Conservation (phyloP, 1,140 invertebrate species). For the Aphelenchoides fujianensis region DNA sequence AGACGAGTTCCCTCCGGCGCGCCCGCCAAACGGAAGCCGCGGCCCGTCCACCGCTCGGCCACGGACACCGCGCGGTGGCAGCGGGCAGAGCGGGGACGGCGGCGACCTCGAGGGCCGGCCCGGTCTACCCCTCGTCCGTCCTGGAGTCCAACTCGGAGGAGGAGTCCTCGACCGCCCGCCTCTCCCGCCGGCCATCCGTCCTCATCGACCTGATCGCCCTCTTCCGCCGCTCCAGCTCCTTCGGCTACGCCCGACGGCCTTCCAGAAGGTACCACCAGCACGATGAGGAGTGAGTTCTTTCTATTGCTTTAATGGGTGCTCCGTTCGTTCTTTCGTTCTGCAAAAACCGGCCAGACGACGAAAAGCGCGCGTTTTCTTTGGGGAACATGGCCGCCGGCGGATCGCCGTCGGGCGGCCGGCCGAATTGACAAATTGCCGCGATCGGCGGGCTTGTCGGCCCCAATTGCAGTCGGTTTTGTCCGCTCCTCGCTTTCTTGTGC, state of each 20-base stretch:
- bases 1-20: not conserved
- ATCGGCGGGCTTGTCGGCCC: not conserved
- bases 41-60: slow-evolving; percentile 3
- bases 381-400: not conserved
- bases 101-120: not conserved
- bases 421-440: not conserved
- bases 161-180: slow-evolving; percentile 22
- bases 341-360: too few relatives aligned
- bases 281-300: slow-evolving; percentile 36
- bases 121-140: not conserved
- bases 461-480: not conserved
- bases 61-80: not conserved
- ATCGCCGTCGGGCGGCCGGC: not conserved
- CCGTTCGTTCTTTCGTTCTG: too few relatives aligned
- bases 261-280: not conserved
- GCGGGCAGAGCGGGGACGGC: not conserved
- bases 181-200: slow-evolving; percentile 21
- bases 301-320: too few relatives aligned
- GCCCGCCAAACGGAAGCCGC: not conserved
- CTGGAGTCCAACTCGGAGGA: slow-evolving; percentile 22
- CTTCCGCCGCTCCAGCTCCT: slow-evolving; percentile 42
- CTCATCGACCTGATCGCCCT: slow-evolving; percentile 40
- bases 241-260: slow-evolving; percentile 16
- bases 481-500: too few relatives aligned
- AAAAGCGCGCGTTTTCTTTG: too few relatives aligned